These are phyloP conservation scores for Lepidochrysops patricia DNA, from an alignment of 2,888 invertebrate genomes.

Conservation along the genomic window DNA sequence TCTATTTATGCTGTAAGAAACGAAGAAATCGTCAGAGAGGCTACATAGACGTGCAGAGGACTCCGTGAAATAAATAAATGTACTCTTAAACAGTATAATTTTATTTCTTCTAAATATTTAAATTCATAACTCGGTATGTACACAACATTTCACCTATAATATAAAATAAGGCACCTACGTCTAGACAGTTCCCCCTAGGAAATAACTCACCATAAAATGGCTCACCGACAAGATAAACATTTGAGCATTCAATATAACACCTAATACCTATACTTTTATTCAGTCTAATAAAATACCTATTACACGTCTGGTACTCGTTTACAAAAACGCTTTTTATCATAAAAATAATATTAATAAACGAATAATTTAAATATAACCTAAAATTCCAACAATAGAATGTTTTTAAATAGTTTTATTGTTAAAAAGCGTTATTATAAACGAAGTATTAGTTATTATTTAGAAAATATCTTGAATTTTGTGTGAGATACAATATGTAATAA, in stretches of 20 bases:
- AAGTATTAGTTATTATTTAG: neutral
- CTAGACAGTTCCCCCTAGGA: slow-evolving; percentile 32
- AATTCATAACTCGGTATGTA: slow-evolving; percentile 67
- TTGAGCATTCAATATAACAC: slow-evolving; percentile 47
- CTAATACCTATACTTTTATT: slow-evolving; percentile 19
- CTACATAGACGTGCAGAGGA: slow-evolving; percentile 56
- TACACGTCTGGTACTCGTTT: neutral
- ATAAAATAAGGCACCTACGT: slow-evolving; percentile 60
- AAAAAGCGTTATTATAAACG: neutral
- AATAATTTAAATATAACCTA: neutral
- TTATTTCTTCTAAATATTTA: slow-evolving; percentile 54
- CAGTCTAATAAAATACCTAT: slow-evolving; percentile 22
- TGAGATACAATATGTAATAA: neutral
- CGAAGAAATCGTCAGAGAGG: slow-evolving; percentile 42
- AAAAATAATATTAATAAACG: neutral
- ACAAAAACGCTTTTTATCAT: neutral
- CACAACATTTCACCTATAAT: slow-evolving; percentile 66
- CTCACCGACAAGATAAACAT: slow-evolving; percentile 44
- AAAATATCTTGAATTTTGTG: neutral
- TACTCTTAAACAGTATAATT: slow-evolving; percentile 34
- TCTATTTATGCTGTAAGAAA: slow-evolving; percentile 55
- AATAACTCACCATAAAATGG: slow-evolving; percentile 49
- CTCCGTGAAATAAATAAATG: slow-evolving; percentile 39
- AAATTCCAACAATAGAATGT: no score
- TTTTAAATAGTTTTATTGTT: neutral